phyloP scores from a whole-genome alignment of 2,888 invertebrate species.

The Polymixis flavicincta region DNA sequence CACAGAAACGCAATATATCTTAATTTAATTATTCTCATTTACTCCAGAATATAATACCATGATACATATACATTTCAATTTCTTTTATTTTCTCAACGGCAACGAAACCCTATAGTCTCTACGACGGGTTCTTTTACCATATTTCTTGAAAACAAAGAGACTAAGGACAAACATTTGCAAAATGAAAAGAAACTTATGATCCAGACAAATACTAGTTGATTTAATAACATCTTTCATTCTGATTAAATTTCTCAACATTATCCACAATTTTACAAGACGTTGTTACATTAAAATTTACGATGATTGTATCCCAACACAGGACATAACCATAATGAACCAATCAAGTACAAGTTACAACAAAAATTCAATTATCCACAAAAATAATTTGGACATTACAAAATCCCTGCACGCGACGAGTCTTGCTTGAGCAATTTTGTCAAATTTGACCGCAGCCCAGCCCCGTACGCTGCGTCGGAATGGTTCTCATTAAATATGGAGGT shows the following conservation, averaged over 20 bases:
- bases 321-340: conserved; percentile 55
- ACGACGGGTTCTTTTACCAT: too few relatives aligned
- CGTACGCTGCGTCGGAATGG: conserved; percentile 63
- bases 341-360: conserved; percentile 41
- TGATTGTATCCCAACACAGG: conserved; percentile 36
- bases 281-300: conserved; percentile 48
- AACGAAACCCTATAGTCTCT: too few relatives aligned
- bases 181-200: background rate
- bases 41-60: too few relatives aligned
- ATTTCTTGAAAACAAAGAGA: background rate
- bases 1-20: too few relatives aligned
- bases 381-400: conserved; percentile 56
- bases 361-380: conserved; percentile 59
- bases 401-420: conserved; percentile 53
- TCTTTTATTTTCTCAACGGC: too few relatives aligned
- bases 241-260: conserved; percentile 18
- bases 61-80: too few relatives aligned
- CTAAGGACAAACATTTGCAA: background rate
- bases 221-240: background rate
- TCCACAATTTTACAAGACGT: conserved; percentile 19
- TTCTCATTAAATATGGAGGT: conserved; percentile 69
- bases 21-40: too few relatives aligned
- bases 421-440: conserved; percentile 71
- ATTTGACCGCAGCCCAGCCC: conserved; percentile 66
- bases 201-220: background rate